Percentiles rank a stretch among this genome's conserved stretches.
Conservation (phyloP, 2,888 invertebrate species). For the Masnerella sp. region DNA sequence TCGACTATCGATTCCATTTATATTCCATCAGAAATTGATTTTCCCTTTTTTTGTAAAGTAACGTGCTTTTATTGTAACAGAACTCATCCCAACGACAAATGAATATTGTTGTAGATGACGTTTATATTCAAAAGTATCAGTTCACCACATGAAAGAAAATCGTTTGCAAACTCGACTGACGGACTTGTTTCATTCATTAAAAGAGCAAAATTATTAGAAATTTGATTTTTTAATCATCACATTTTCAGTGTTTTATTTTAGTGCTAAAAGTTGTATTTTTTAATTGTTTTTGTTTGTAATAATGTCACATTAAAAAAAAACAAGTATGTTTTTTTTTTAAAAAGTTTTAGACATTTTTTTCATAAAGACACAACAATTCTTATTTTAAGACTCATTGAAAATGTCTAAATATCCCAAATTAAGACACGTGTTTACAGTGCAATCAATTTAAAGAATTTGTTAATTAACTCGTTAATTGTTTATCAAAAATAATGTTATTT, state of each 20-base stretch:
- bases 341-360: no score
- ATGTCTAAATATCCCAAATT: no score
- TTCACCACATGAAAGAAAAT: slow-evolving; percentile 27
- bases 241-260: neutral
- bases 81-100: slow-evolving; percentile 24
- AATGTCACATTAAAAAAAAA: no score
- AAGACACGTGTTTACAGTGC: no score
- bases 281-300: no score
- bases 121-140: slow-evolving; percentile 28
- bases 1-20: slow-evolving; percentile 30
- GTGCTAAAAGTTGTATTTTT: no score
- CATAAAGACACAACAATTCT: no score
- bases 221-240: neutral
- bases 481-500: no score
- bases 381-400: no score
- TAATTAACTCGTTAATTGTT: no score
- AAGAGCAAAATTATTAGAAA: neutral
- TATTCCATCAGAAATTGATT: slow-evolving; percentile 20
- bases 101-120: slow-evolving; percentile 35
- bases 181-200: neutral
- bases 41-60: slow-evolving; percentile 7
- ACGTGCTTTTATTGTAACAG: slow-evolving; percentile 30
- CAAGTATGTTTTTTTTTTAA: no score
- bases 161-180: slow-evolving; percentile 14
- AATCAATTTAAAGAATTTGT: neutral